Evolutionary conservation across 2,888 invertebrate genomes (phyloP).

Genomic region (Drosophila differens): DNA sequence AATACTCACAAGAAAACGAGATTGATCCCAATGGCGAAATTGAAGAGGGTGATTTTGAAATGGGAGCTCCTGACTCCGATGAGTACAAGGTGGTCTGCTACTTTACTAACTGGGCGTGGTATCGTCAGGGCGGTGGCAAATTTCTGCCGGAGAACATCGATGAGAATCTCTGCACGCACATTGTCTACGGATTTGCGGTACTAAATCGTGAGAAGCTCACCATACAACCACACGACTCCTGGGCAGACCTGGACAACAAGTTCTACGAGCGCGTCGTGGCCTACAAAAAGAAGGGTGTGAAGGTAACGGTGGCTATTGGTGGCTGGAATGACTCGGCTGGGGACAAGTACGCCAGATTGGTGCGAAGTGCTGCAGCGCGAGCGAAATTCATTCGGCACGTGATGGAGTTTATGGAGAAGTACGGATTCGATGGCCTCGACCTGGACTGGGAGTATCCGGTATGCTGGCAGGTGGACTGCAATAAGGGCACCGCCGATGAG

Average conservation of each 20-base stretch:
- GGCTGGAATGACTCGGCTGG: slow-evolving; percentile 98
- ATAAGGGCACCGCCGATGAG: slow-evolving; percentile 92
- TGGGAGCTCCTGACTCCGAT: slow-evolving; percentile 49
- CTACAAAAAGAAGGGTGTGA: slow-evolving; percentile 90
- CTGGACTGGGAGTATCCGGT: slow-evolving; percentile 98
- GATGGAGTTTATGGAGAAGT: slow-evolving; percentile 91
- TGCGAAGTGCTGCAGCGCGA: slow-evolving; percentile 90
- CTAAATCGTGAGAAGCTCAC: slow-evolving; percentile 90
- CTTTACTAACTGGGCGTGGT: slow-evolving; percentile 98
- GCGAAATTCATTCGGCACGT: slow-evolving; percentile 91
- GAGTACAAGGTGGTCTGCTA: slow-evolving; percentile 94
- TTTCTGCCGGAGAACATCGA: slow-evolving; percentile 93
- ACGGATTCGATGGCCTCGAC: slow-evolving; percentile 95
- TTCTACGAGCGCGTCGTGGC: slow-evolving; percentile 94
- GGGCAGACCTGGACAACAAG: slow-evolving; percentile 96
- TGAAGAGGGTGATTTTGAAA: slow-evolving; percentile 70
- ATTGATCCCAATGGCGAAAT: slow-evolving; percentile 75
- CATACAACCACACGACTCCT: slow-evolving; percentile 94
- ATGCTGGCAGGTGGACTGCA: slow-evolving; percentile 95
- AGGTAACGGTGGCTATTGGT: slow-evolving; percentile 94
- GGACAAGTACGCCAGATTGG: slow-evolving; percentile 94
- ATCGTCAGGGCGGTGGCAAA: slow-evolving; percentile 93
- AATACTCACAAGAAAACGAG: slow-evolving; percentile 54
- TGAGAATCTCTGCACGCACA: slow-evolving; percentile 94
- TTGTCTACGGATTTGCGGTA: slow-evolving; percentile 96